Percentiles rank a stretch among this genome's conserved stretches.
phyloP scores from a whole-genome alignment of 2,888 invertebrate species.

The Dasypolia templi region DNA sequence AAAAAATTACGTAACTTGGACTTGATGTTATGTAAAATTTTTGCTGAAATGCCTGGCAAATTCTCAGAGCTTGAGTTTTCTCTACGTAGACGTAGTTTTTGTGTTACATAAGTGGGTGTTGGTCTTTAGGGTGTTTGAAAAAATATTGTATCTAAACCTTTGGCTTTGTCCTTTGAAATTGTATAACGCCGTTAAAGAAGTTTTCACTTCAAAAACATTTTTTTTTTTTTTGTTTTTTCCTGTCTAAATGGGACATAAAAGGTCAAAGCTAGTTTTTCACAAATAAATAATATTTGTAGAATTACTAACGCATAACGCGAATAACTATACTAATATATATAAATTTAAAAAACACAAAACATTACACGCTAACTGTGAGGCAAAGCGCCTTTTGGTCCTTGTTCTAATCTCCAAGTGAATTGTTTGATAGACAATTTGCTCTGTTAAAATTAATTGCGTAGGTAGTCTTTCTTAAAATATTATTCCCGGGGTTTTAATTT shows the following conservation, averaged over 20 bases:
- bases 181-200: too few species aligned
- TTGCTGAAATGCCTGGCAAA: constrained; percentile 24
- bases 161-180: background rate
- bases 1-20: constrained; percentile 5
- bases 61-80: constrained; percentile 29
- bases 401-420: background rate
- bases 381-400: background rate
- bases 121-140: background rate
- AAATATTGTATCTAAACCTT: background rate
- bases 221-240: too few species aligned
- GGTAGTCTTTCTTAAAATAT: background rate
- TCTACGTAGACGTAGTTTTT: constrained; percentile 10
- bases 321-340: too few species aligned
- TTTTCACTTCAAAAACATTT: too few species aligned
- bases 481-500: background rate
- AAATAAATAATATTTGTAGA: constrained; percentile 1
- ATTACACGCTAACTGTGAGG: background rate
- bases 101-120: constrained; percentile 46
- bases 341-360: too few species aligned
- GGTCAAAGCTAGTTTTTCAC: background rate
- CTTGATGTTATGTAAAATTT: constrained; percentile 43
- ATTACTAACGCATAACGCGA: too few species aligned
- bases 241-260: too few species aligned
- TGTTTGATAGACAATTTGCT: background rate
- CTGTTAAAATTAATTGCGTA: constrained; percentile 9